These are phyloP conservation scores for Telenomus remus DNA, from an alignment of 1,140 invertebrate genomes.

Conservation along the genomic window DNA sequence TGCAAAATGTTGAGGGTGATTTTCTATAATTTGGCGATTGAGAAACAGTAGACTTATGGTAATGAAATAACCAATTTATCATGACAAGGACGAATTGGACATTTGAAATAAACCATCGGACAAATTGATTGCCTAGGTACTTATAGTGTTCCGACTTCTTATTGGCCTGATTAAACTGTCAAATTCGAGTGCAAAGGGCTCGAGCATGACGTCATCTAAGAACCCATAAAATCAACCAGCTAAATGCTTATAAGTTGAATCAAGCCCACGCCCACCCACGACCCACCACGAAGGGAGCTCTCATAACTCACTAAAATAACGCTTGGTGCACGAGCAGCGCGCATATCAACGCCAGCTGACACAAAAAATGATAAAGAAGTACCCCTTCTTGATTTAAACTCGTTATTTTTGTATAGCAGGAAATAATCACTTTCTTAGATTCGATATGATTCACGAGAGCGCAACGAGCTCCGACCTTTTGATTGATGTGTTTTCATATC, in stretches of 20 bases:
- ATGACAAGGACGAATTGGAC: conserved; percentile 17
- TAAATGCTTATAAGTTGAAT: conserved; percentile 68
- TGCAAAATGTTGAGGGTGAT: no score
- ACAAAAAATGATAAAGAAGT: conserved; percentile 48
- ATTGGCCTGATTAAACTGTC: conserved; percentile 51
- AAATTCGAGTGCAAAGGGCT: conserved; percentile 52
- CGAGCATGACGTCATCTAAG: conserved; percentile 61
- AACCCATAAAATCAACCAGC: conserved; percentile 63
- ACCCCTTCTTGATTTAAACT: conserved; percentile 19
- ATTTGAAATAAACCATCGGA: conserved; percentile 27
- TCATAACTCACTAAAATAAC: conserved; percentile 68
- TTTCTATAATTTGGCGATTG: no score
- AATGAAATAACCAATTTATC: conserved; percentile 39
- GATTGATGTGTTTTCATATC: conserved; percentile 9
- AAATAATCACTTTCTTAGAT: conserved; percentile 44
- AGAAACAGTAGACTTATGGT: conserved; percentile 35
- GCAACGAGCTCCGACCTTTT: neutral
- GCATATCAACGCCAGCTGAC: conserved; percentile 21
- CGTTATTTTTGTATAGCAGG: conserved; percentile 38
- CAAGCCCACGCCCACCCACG: conserved; percentile 64
- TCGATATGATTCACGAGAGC: conserved; percentile 31
- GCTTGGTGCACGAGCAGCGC: conserved; percentile 40
- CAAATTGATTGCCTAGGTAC: conserved; percentile 35
- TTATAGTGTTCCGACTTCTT: conserved; percentile 21
- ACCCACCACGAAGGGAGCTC: conserved; percentile 36